Evolutionary conservation across 2,797 vertebrate species (phyloP), one percentile per base, ranked within the genome.

Genomic region (Buceros bicornis): DNA sequence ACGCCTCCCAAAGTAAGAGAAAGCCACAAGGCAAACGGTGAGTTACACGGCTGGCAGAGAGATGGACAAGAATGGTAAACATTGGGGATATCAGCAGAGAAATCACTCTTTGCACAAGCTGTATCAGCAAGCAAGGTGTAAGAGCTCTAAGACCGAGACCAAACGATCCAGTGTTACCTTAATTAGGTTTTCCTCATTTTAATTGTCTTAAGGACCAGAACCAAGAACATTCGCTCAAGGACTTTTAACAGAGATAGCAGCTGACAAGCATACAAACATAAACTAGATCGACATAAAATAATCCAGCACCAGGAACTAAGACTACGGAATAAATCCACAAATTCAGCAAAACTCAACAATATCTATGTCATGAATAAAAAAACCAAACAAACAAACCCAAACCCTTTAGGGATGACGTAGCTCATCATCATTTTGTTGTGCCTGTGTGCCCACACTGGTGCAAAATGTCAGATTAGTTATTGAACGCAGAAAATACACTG

Each of bases 181-280:
- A 73, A 89, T 70, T 69, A 76, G 22, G 42, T 56, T 89, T 62
- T 93, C 43, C 26, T 77, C 40, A 21, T 48, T 72, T 91, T 71
- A 93, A 90, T 78, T 87, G 86, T 67, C 57, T 88, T 74, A 56
- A 93, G 67, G 20, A 84, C 16, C 56, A 93, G 48, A 89, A 89
- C 28, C 16, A 53, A 83, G 28, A 83, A 69, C 0, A 0, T 64
- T 81, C 48, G 78, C 40, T 58, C 43, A 81, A 69, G 17, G 50
- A 69, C 25, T 90, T 74, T 3, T 8, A 83, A 66, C 35, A 60
- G 22, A 60, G 24, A 74, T 19, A 47, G 31, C 29, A 78, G 13
- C 11, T 70, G 65, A 94, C 48, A 90, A 78, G 37, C 3, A 0
- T 26, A 81, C 7, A 62, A 87, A 85, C 25, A 42, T 31, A 66